Percentiles rank a stretch among this genome's conserved stretches.
Conservation (phyloP, 2,888 invertebrate species). For the Apotomis betuletana region DNA sequence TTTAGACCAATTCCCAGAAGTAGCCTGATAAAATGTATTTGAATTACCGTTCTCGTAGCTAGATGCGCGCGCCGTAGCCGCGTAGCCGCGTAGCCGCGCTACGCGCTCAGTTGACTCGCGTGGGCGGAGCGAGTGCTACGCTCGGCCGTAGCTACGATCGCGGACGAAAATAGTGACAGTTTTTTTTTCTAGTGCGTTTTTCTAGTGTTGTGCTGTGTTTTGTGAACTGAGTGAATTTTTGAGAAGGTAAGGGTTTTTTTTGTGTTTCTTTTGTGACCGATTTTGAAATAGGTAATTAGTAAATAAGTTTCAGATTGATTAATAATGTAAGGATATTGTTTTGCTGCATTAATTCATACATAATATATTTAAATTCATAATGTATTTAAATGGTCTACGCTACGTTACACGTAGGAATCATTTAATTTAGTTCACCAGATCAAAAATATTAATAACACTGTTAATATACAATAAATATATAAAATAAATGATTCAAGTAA, state of each 20-base stretch:
- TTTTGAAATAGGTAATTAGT: not conserved
- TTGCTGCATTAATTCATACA: no score
- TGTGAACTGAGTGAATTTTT: constrained; percentile 48
- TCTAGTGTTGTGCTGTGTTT: constrained; percentile 43
- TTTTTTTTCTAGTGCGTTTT: constrained; percentile 28
- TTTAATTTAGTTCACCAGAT: no score
- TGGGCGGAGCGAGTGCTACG: constrained; percentile 45
- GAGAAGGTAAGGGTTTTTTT: constrained; percentile 47
- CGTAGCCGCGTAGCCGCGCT: constrained; percentile 54
- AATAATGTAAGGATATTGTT: no score
- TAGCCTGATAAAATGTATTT: constrained; percentile 80
- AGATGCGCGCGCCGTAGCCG: constrained; percentile 78
- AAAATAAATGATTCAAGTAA: no score
- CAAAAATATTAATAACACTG: no score
- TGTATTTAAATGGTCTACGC: no score
- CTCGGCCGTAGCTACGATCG: constrained; percentile 32
- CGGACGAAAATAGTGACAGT: constrained; percentile 38
- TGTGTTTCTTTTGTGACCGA: constrained; percentile 7
- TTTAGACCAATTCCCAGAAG: constrained; percentile 81
- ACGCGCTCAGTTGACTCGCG: constrained; percentile 61
- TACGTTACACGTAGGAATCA: no score
- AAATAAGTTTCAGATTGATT: not conserved
- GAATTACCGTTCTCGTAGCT: constrained; percentile 75
- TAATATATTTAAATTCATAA: no score
- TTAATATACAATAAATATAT: no score